A percentile compares a stretch with the other conserved stretches of the same genome.
Conservation (phyloP, 2,888 invertebrate species). For the Philereme vetulata region DNA sequence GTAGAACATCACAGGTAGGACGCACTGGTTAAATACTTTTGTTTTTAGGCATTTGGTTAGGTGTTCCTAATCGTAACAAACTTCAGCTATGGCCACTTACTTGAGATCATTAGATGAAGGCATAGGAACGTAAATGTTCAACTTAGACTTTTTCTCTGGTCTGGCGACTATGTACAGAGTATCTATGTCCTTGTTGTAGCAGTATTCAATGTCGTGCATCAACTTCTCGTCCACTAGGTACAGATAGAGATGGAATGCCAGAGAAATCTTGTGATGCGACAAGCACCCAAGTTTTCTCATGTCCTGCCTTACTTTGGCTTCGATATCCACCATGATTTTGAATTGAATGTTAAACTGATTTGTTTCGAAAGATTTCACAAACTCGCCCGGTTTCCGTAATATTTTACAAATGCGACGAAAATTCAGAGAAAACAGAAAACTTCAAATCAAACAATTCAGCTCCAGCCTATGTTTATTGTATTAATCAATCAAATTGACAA, state of each 20-base stretch:
- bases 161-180: conserved; percentile 73
- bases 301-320: conserved; percentile 72
- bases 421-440: too few relatives aligned
- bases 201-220: conserved; percentile 79
- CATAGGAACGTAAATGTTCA: conserved; percentile 75
- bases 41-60: too few relatives aligned
- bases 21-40: too few relatives aligned
- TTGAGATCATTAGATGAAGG: conserved; percentile 35
- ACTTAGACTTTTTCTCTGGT: conserved; percentile 63
- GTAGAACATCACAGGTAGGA: too few relatives aligned
- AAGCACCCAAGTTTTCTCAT: conserved; percentile 73
- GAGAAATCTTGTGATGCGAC: conserved; percentile 65
- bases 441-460: too few relatives aligned
- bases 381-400: too few relatives aligned
- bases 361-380: too few relatives aligned
- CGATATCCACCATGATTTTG: conserved; percentile 58
- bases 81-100: conserved; percentile 7
- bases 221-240: conserved; percentile 74
- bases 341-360: too few relatives aligned
- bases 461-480: too few relatives aligned
- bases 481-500: too few relatives aligned
- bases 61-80: too few relatives aligned
- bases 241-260: conserved; percentile 72
- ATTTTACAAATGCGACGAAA: too few relatives aligned
- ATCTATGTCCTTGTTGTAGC: conserved; percentile 72